phyloP scores from a whole-genome alignment of 2,113 vertebrate genomes.

The Callorhinus ursinus region DNA sequence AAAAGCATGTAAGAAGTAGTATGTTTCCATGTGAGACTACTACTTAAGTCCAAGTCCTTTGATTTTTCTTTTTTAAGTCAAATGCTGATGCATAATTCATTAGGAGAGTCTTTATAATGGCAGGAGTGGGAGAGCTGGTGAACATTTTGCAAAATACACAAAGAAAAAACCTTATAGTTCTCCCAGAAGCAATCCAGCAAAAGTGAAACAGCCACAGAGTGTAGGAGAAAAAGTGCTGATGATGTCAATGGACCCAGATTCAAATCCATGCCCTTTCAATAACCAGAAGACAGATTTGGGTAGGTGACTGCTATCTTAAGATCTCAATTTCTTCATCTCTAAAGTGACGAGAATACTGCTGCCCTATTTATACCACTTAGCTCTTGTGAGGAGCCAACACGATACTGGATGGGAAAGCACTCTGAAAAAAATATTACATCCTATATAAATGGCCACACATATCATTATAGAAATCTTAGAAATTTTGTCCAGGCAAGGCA shows the following conservation, averaged over 20 bases:
- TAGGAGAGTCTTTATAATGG: slow-evolving; percentile 70
- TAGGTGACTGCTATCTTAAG: neutral
- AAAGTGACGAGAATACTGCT: neutral
- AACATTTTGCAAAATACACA: slow-evolving; percentile 74
- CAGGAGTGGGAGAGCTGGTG: slow-evolving; percentile 45
- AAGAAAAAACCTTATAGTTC: slow-evolving; percentile 31
- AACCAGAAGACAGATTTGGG: neutral
- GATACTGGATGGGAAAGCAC: neutral
- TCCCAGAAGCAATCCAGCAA: slow-evolving; percentile 11
- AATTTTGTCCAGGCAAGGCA: neutral
- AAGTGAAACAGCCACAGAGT: neutral
- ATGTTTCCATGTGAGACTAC: slow-evolving; percentile 62
- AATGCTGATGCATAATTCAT: slow-evolving; percentile 75
- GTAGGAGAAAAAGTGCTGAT: neutral
- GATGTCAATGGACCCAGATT: neutral
- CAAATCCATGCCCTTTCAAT: neutral
- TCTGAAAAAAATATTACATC: neutral
- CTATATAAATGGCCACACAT: neutral
- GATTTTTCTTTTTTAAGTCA: slow-evolving; percentile 78
- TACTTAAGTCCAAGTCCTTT: slow-evolving; percentile 70
- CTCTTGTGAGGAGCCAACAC: neutral
- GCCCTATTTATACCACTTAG: neutral
- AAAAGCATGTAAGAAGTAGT: slow-evolving; percentile 51
- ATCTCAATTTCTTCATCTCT: neutral
- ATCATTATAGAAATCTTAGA: slow-evolving; percentile 5